Evolutionary conservation across 2,888 invertebrate species (phyloP).

Genomic region (Phanerotoma sp.): DNA sequence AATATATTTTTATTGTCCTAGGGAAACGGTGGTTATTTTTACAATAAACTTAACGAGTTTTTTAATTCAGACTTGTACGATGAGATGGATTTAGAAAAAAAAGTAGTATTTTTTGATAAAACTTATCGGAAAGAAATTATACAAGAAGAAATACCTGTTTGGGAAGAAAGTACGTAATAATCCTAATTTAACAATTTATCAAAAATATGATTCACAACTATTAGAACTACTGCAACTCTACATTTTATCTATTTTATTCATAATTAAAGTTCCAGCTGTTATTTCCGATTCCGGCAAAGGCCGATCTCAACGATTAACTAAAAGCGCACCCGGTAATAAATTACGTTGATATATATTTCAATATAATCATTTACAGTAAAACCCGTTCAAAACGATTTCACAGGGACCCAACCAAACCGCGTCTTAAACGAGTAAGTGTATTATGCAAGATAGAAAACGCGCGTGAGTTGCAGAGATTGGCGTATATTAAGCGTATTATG

Average conservation of each 20-base stretch:
- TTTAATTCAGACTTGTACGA: slow-evolving; percentile 61
- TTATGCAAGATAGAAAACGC: too few relatives aligned
- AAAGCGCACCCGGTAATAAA: slow-evolving; percentile 50
- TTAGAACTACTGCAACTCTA: background rate
- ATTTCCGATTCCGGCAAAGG: slow-evolving; percentile 42
- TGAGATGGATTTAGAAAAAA: slow-evolving; percentile 59
- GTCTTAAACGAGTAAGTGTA: too few relatives aligned
- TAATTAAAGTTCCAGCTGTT: slow-evolving; percentile 28
- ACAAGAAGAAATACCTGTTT: slow-evolving; percentile 72
- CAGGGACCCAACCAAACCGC: too few relatives aligned
- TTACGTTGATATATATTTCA: background rate
- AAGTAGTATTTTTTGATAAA: slow-evolving; percentile 68
- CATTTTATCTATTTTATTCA: slow-evolving; percentile 2
- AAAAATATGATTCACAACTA: background rate
- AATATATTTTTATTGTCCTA: slow-evolving; percentile 23
- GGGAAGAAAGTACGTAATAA: slow-evolving; percentile 68
- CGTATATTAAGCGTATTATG: too few relatives aligned
- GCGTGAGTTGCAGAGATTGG: too few relatives aligned
- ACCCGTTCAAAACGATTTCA: too few relatives aligned
- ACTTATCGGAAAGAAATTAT: slow-evolving; percentile 71
- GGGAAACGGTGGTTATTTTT: slow-evolving; percentile 60
- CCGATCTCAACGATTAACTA: slow-evolving; percentile 45
- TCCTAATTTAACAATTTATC: slow-evolving; percentile 7
- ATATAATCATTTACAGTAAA: background rate
- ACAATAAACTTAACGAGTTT: slow-evolving; percentile 60